Percentiles rank a stretch among this genome's conserved stretches.
Evolutionary conservation across 2,888 invertebrate species (phyloP).

Genomic region (Polydrusus tereticollis): DNA sequence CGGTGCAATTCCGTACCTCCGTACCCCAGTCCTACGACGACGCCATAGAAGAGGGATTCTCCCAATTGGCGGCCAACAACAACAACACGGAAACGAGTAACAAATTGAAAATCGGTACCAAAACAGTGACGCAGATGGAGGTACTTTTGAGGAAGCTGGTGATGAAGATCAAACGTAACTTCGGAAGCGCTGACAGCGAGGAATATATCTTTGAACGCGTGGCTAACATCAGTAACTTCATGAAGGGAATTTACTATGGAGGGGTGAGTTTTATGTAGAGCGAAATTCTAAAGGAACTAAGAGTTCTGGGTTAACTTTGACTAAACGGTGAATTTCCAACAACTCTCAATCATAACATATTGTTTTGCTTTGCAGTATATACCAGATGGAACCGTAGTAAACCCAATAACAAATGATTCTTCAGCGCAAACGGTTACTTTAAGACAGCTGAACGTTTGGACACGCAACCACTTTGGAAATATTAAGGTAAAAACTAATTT

Average conservation of each 20-base stretch:
- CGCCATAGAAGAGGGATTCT: constrained; percentile 53
- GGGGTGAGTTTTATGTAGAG: constrained; percentile 54
- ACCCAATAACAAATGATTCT: constrained; percentile 27
- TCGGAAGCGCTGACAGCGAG: constrained; percentile 51
- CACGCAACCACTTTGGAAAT: constrained; percentile 53
- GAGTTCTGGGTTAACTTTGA: no score
- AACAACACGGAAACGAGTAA: background rate
- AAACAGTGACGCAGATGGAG: constrained; percentile 52
- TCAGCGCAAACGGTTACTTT: constrained; percentile 41
- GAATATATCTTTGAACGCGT: constrained; percentile 55
- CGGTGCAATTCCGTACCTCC: constrained; percentile 51
- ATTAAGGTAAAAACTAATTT: constrained; percentile 51
- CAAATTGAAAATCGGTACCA: background rate
- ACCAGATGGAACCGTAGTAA: constrained; percentile 25
- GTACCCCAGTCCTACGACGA: constrained; percentile 51
- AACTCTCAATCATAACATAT: background rate
- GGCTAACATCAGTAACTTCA: constrained; percentile 57
- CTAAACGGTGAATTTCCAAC: no score
- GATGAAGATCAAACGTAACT: constrained; percentile 54
- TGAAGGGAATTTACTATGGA: constrained; percentile 56
- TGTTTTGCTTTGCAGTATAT: constrained; percentile 37
- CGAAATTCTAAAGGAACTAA: no score
- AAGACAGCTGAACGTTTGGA: constrained; percentile 56
- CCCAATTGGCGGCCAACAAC: constrained; percentile 29
- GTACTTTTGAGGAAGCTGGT: constrained; percentile 55